Base-by-base conservation (phyloP, 2,113 vertebrate species). In the Mastomys coucha region DNA sequence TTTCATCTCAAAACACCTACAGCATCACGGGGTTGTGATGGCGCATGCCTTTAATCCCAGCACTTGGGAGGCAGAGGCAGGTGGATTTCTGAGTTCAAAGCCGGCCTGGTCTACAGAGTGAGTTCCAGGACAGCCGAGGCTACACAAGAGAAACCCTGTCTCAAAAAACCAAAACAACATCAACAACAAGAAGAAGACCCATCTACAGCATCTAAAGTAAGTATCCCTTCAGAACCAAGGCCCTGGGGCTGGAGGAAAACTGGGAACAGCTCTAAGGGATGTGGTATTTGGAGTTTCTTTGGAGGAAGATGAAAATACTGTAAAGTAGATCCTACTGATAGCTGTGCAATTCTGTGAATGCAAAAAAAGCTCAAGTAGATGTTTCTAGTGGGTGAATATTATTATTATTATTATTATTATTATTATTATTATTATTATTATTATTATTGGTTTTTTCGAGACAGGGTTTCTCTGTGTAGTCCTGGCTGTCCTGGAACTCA, bases 221-320 rank as follows among this genome's bases (percentile, higher is more conserved):
- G 31, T 67, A 60, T 65, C 58, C 86, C 58, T 88, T 95, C 63
- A 90, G 89, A 93, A 94, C 19, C n/a, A 70, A 97, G 67, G 49
- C 72, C 72, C 75, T 39, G 77, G 49, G 77, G 22, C 73, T 94
- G n/a, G 19, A 39, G 76, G 36, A 1, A 88, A 93, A 80, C 31
- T n/a, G 58, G 19, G 42, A 91, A 39, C 78, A 49, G 88, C n/a
- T 89, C 56, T 93, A 91, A 42, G n/a, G 42, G 45, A 22, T 70
- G 73, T n/a, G 17, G 20, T 87, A 24, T 70, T 96, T 91, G 26
- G 20, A 82, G 20, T 75, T 96, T 91, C 58, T 82, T 96, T 94
- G 45, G 24, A 65, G 36, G 49, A 58, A 87, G 76, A 92, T 53
- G 36, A 92, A 92, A 87, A 88, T 60, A 77, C 78, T 88, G 63